Conservation (phyloP, 2,888 invertebrate species). For the Galerucella pusilla region DNA sequence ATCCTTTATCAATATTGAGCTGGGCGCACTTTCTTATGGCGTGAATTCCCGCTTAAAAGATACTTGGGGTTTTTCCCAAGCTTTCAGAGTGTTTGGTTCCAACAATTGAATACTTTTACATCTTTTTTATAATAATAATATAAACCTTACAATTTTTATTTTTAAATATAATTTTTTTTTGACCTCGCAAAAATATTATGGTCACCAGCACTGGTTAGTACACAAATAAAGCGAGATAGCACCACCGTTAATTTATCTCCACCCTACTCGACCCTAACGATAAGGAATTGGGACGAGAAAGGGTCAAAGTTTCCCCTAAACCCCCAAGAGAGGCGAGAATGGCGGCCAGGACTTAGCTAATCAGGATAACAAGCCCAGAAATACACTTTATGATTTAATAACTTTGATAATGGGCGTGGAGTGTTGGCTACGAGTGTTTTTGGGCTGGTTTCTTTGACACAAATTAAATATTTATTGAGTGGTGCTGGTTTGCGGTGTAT, state of each 20-base stretch:
- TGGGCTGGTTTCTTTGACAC: slow-evolving; percentile 37
- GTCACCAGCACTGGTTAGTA: slow-evolving; percentile 9
- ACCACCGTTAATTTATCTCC: slow-evolving; percentile 10
- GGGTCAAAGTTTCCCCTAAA: slow-evolving; percentile 38
- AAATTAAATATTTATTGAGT: slow-evolving; percentile 41
- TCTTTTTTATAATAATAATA: too few species aligned
- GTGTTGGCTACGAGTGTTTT: slow-evolving; percentile 41
- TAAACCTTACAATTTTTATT: too few species aligned
- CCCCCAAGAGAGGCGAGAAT: slow-evolving; percentile 44
- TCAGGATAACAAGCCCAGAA: slow-evolving; percentile 52
- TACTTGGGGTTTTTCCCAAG: too few species aligned
- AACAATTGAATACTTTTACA: too few species aligned
- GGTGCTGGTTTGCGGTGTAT: slow-evolving; percentile 9
- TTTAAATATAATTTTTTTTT: not conserved
- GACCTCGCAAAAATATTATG: not conserved
- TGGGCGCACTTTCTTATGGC: too few species aligned
- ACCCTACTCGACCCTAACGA: slow-evolving; percentile 3
- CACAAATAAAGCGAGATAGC: slow-evolving; percentile 23
- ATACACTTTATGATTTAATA: slow-evolving; percentile 52
- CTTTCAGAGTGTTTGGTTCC: too few species aligned
- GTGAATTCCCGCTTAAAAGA: too few species aligned
- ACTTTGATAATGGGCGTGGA: slow-evolving; percentile 47
- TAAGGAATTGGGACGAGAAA: slow-evolving; percentile 15
- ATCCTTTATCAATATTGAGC: too few species aligned
- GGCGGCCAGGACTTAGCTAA: slow-evolving; percentile 48